A percentile compares a stretch with the other conserved stretches of the same genome.
These are phyloP conservation scores for Octodon degus DNA, from an alignment of 2,113 vertebrate species.

Conservation along the genomic window DNA sequence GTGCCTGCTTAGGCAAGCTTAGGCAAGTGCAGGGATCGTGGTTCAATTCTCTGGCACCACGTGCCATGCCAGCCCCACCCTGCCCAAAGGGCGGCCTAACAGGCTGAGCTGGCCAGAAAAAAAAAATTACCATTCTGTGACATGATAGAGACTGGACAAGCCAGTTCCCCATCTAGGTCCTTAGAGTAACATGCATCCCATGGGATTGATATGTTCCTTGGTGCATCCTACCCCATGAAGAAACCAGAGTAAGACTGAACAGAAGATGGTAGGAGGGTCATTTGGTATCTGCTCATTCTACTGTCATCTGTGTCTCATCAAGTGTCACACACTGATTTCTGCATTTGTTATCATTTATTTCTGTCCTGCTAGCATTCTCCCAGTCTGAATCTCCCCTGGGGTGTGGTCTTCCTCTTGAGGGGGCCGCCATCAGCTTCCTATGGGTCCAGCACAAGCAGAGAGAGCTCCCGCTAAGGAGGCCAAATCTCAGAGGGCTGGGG, in stretches of 20 bases:
- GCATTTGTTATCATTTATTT: not conserved
- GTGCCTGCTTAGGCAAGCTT: too few species aligned
- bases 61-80: too few species aligned
- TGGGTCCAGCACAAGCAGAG: not conserved
- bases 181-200: not conserved
- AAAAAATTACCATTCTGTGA: not conserved
- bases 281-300: not conserved
- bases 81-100: too few species aligned
- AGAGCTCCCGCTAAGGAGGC: conserved; percentile 41
- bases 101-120: too few species aligned
- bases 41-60: too few species aligned
- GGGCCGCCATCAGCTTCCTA: not conserved
- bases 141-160: not conserved
- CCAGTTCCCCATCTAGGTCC: not conserved
- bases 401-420: not conserved
- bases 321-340: not conserved
- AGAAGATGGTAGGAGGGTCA: not conserved
- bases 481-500: not conserved
- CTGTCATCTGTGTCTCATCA: not conserved
- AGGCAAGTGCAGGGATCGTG: too few species aligned
- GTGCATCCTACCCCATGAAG: not conserved
- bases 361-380: not conserved
- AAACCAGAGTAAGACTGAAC: not conserved
- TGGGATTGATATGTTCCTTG: not conserved
- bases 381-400: not conserved